phyloP scores from a whole-genome alignment of 2,797 vertebrate species.

The Pangasius krempfi region DNA sequence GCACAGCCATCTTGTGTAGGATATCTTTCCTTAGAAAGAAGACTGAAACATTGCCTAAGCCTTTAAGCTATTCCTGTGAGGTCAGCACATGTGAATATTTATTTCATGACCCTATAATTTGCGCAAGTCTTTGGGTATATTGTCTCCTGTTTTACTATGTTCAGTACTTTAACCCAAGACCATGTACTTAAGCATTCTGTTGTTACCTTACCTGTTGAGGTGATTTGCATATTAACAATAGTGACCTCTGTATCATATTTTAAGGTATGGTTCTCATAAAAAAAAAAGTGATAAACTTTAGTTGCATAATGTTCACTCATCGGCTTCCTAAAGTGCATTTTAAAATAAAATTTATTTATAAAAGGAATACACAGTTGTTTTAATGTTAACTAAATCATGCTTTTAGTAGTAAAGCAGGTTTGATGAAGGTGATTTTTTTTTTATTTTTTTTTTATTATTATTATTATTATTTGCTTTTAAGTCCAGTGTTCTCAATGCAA shows the following conservation, averaged over 20 bases:
- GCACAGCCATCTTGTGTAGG: conserved; percentile 66
- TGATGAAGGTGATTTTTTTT: neutral
- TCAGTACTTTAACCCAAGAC: conserved; percentile 17
- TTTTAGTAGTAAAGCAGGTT: conserved; percentile 3
- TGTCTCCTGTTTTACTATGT: conserved; percentile 27
- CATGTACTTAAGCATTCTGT: conserved; percentile 1
- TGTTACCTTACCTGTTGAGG: neutral
- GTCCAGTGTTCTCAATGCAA: neutral
- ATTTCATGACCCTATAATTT: conserved; percentile 64
- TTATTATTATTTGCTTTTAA: neutral
- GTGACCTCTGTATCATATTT: neutral
- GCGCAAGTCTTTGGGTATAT: conserved; percentile 24
- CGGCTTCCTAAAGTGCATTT: conserved; percentile 71
- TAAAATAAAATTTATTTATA: conserved; percentile 75
- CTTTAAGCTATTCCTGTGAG: conserved; percentile 60
- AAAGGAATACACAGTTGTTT: conserved; percentile 46
- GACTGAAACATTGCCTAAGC: conserved; percentile 22
- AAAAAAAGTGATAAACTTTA: conserved; percentile 60
- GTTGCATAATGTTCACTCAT: conserved; percentile 67
- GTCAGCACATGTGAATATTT: conserved; percentile 72
- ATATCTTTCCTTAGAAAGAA: conserved; percentile 55
- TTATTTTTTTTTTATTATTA: no score
- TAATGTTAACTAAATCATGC: conserved; percentile 12
- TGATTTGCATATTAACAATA: conserved; percentile 13
- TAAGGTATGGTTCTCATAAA: conserved; percentile 11